phyloP scores from a whole-genome alignment of 2,888 invertebrate species.

The Tryphoninae sp. region DNA sequence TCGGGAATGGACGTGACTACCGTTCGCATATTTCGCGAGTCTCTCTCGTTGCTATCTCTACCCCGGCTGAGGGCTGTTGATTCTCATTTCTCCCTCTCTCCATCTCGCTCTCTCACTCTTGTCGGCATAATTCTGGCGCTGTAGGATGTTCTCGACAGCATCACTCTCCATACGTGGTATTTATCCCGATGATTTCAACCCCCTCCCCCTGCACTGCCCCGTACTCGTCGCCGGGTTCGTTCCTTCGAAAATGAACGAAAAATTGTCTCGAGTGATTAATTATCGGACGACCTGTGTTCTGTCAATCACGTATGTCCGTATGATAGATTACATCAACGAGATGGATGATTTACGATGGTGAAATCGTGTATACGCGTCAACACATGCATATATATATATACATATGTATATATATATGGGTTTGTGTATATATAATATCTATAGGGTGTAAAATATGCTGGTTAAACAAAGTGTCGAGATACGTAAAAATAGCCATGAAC shows the following conservation, averaged over 20 bases:
- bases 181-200: conserved; percentile 63
- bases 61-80: conserved; percentile 27
- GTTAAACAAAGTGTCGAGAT: conserved; percentile 38
- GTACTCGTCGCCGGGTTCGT: not conserved
- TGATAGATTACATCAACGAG: conserved; percentile 52
- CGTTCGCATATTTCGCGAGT: conserved; percentile 66
- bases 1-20: conserved; percentile 63
- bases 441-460: conserved; percentile 34
- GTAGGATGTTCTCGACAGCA: conserved; percentile 3
- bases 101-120: conserved; percentile 72
- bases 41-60: conserved; percentile 59
- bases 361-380: not conserved
- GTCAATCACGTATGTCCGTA: conserved; percentile 52
- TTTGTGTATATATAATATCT: not conserved
- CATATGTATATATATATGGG: no score
- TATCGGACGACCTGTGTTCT: conserved; percentile 43
- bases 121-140: conserved; percentile 65
- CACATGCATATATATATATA: not conserved
- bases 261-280: conserved; percentile 60
- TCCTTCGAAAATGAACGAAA: conserved; percentile 45
- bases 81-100: conserved; percentile 73
- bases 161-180: conserved; percentile 31
- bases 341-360: conserved; percentile 54
- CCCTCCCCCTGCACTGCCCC: not conserved
- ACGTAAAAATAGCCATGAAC: conserved; percentile 27